Evolutionary conservation across 35 echinoderm and acorn worm genomes (phyloP), one percentile per base, ranked within the genome.

Genomic region (Patiria miniata): DNA sequence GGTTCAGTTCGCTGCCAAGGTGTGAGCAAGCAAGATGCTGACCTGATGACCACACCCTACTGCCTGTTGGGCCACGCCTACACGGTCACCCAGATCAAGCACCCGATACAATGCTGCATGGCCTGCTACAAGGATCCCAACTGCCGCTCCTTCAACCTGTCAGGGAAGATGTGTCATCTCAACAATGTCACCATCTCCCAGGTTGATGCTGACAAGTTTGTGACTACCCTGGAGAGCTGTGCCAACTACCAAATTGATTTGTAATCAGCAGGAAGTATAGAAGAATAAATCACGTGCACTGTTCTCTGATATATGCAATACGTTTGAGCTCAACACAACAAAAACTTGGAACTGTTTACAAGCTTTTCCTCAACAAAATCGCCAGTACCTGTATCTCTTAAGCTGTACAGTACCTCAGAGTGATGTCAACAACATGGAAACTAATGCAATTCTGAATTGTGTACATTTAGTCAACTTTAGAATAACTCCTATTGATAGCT

Each of bases 91-190:
- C 65, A 18, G 14, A 26, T 73, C 34, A 26, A 32, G 65, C 65
- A 73, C 26, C 65, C 65, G 3, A 73, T 73, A 73, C 65, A 73
- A 7, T 73, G 65, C 65, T 73, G 65, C 65, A 73, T 28, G 23
- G 65, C 65, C 65, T 73, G 65, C 65, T 16, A 73, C 65, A 73
- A 73, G 34, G 65, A 73, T 73, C 65, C 65, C 26, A 36, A 73
- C 65, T 73, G 65, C 65, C 29, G 14, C 65, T 73, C 65, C 29
- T 73, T 73, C 65, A 73, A 73, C 65, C 65, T 73, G 65, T 73
- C 65, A 36, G 30, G 65, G 29, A 36, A 73, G 65, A 0, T 73
- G 30, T 73, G 65, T 30, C 30, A 73, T 12, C 65, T 73, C 8
- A 73, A 73, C 65, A 73, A 73, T 73, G 65, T 34, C 18, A 73